Evolutionary conservation across 1,140 invertebrate genomes (phyloP).

Genomic region (Eumeta japonica): DNA sequence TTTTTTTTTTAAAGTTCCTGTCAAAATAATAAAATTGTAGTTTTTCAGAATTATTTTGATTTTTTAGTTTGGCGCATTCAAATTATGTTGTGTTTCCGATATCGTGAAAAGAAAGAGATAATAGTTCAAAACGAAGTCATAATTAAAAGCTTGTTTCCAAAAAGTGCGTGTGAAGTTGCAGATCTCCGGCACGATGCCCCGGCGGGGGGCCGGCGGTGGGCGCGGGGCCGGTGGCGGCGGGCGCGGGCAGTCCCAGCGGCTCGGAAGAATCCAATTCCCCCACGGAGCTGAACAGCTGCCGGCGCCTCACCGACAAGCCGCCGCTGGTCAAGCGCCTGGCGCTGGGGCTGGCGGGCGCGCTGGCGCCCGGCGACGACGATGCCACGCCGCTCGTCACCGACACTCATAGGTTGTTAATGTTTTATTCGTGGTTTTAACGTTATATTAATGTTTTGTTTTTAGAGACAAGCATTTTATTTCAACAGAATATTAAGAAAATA

Average conservation of each 20-base stretch:
- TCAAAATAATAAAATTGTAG: too few relatives aligned
- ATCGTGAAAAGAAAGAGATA: too few relatives aligned
- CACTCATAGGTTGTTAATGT: conserved; percentile 51
- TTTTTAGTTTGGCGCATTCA: too few relatives aligned
- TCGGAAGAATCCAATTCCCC: conserved; percentile 85
- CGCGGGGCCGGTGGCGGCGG: too few relatives aligned
- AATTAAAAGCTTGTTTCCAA: neutral
- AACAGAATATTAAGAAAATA: neutral
- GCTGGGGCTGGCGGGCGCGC: conserved; percentile 64
- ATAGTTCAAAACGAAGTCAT: too few relatives aligned
- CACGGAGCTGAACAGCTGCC: conserved; percentile 84
- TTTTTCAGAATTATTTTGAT: too few relatives aligned
- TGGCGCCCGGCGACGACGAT: conserved; percentile 53
- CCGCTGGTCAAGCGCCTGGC: conserved; percentile 77
- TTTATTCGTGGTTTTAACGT: neutral
- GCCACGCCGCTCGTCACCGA: conserved; percentile 53
- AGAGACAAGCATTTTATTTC: too few relatives aligned
- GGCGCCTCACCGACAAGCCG: conserved; percentile 76
- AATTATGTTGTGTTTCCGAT: too few relatives aligned
- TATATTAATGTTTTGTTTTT: conserved; percentile 3
- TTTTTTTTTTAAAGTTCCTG: too few relatives aligned
- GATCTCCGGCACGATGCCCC: neutral
- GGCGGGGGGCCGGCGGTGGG: too few relatives aligned
- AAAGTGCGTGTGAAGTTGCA: neutral
- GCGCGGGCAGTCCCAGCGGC: conserved; percentile 67